A percentile compares a stretch with the other conserved stretches of the same genome.
phyloP scores from a whole-genome alignment of 2,113 vertebrate genomes.

The Canis aureus region DNA sequence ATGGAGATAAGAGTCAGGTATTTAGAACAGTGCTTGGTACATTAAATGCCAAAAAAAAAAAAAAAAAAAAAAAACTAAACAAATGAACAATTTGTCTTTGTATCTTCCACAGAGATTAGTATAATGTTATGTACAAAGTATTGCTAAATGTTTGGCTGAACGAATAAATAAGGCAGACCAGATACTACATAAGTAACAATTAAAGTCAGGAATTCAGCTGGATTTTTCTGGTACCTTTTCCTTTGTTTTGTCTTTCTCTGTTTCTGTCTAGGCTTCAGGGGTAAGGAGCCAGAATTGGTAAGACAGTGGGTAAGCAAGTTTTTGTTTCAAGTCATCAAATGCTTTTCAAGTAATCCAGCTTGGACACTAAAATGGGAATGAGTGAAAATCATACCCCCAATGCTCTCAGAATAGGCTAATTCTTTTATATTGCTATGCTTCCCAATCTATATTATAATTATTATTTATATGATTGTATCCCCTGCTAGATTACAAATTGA shows the following conservation, averaged over 20 bases:
- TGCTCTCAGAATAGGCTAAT: background rate
- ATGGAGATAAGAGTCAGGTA: background rate
- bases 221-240: background rate
- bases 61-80: background rate
- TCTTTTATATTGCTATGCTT: background rate
- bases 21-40: background rate
- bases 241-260: slow-evolving; percentile 31
- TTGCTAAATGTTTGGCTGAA: slow-evolving; percentile 36
- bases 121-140: background rate
- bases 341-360: slow-evolving; percentile 27
- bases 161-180: background rate
- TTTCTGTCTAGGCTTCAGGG: background rate
- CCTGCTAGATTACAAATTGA: slow-evolving; percentile 12
- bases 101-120: slow-evolving; percentile 12
- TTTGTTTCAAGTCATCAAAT: slow-evolving; percentile 57
- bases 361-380: slow-evolving; percentile 29
- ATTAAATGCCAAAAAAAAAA: background rate
- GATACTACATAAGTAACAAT: background rate
- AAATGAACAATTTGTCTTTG: background rate
- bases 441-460: slow-evolving; percentile 7
- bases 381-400: background rate
- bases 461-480: background rate
- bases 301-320: background rate
- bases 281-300: background rate
- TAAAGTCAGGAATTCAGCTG: background rate